Conservation (phyloP, 1,140 invertebrate species). For the Schmidtea mediterranea region DNA sequence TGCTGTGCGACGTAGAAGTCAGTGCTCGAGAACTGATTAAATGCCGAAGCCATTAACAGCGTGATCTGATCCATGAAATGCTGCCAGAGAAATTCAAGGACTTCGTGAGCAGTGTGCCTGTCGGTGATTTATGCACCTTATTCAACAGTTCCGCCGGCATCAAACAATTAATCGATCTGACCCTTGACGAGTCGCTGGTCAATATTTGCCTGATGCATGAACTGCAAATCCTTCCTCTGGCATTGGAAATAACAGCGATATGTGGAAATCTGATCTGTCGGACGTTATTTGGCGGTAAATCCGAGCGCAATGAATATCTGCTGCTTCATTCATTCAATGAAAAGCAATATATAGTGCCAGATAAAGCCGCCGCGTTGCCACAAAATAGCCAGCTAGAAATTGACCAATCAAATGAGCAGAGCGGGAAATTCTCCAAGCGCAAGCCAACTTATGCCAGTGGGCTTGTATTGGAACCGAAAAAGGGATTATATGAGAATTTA, state of each 20-base stretch:
- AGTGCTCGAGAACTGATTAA: constrained; percentile 73
- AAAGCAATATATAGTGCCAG: constrained; percentile 68
- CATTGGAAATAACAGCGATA: constrained; percentile 78
- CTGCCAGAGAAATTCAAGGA: constrained; percentile 35
- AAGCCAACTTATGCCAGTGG: constrained; percentile 74
- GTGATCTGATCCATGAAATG: constrained; percentile 11
- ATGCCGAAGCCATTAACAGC: constrained; percentile 42
- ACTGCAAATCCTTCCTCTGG: constrained; percentile 41
- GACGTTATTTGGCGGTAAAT: constrained; percentile 65
- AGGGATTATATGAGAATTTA: constrained; percentile 68
- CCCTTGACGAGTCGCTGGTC: not conserved
- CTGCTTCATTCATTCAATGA: constrained; percentile 73
- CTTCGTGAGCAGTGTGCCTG: constrained; percentile 13
- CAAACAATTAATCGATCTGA: constrained; percentile 6
- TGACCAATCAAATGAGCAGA: not conserved
- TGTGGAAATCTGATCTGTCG: constrained; percentile 50
- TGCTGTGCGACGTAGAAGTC: constrained; percentile 70
- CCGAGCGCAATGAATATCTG: constrained; percentile 79
- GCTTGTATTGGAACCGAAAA: constrained; percentile 73
- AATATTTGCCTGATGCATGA: not conserved
- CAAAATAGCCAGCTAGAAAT: too few species aligned
- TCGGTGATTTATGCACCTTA: not conserved
- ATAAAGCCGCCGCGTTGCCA: constrained; percentile 34
- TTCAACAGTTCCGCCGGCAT: not conserved
- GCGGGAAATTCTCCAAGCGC: constrained; percentile 15